phyloP scores from a whole-genome alignment of 1,140 invertebrate species.

The Papilio polytes region DNA sequence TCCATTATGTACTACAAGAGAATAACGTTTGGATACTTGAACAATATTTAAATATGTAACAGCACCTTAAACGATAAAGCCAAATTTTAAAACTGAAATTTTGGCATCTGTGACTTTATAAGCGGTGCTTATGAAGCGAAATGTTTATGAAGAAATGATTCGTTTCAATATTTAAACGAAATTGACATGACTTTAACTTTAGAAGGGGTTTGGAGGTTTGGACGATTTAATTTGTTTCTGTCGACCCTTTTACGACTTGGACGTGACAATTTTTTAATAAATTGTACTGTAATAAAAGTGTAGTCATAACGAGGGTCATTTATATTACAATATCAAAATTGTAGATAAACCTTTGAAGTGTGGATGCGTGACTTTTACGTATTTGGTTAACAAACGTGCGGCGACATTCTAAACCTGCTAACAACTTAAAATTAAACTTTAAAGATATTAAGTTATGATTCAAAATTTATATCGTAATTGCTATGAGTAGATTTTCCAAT shows the following conservation, averaged over 20 bases:
- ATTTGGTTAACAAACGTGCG: background rate
- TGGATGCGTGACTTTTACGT: slow-evolving; percentile 8
- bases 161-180: background rate
- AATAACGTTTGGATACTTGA: no score
- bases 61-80: no score
- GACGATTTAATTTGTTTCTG: slow-evolving; percentile 8
- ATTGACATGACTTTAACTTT: background rate
- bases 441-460: background rate
- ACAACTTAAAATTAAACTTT: background rate
- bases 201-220: background rate
- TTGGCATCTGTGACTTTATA: no score
- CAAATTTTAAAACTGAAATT: no score
- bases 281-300: background rate
- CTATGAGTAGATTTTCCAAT: background rate
- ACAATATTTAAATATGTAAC: no score
- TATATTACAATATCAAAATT: slow-evolving; percentile 10
- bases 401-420: background rate
- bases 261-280: slow-evolving; percentile 22
- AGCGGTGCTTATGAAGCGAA: no score
- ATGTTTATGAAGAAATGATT: no score
- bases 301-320: slow-evolving; percentile 15
- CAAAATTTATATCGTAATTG: background rate
- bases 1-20: no score
- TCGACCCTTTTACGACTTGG: background rate
- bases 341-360: slow-evolving; percentile 22